Evolutionary conservation across 2,113 vertebrate species (phyloP), one percentile per base, ranked within the genome.

Genomic region (Leptosomus discolor): DNA sequence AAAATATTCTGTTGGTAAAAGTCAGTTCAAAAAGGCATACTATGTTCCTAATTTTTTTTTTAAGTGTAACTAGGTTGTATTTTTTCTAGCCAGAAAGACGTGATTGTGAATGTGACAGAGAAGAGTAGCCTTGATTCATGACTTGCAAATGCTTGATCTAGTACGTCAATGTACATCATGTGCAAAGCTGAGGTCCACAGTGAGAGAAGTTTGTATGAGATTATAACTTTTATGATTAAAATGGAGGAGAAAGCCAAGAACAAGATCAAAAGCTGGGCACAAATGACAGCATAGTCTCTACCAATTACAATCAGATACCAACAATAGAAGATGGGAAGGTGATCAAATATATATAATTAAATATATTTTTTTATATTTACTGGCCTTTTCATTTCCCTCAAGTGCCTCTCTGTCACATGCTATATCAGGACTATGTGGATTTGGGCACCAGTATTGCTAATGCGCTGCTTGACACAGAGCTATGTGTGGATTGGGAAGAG

Each of bases 71-170:
- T 46, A 57, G 6, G 8, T 36, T 81, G 34, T 83, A 39, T 6
- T 45, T 80, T 61, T 51, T 88, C 51, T 74, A 75, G 12, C 54
- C 84, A 98, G 98, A 98, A 97, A 46, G 96, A 98, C 30, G 26
- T 97, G 48, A 80, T 98, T 17, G 83, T 94, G 68, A 96, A 96
- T 9, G 15, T 96, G 79, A 95, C 98, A 88, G 98, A 98, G 86
- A 97, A 98, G 64, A 97, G 95, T 41, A 98, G 97, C 30, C 73
- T 98, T 26, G 97, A 98, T 73, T 96, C 97, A 8, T 98, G 98
- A 36, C 68, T 99, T 57, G 85, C 54, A 90, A 76, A 96, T 98
- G 22, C 89, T 99, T 75, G 61, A 39, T 56, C 83, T 98, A 50
- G 93, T 98, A 4, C 34, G 91, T 82, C 93, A 94, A 10, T 98